Base-by-base conservation (phyloP, 2,888 invertebrate species). In the Teinopalpus imperialis region DNA sequence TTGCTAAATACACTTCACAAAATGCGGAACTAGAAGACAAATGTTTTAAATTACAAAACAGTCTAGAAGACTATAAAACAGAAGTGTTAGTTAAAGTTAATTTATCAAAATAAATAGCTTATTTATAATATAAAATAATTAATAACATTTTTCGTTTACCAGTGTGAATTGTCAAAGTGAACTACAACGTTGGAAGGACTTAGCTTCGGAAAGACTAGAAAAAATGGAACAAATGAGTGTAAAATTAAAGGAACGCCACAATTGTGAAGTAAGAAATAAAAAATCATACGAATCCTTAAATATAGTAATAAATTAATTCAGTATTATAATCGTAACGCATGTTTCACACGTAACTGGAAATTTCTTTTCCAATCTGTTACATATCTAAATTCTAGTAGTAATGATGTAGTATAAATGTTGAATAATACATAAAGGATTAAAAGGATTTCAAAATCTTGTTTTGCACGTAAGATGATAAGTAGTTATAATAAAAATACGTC, bases 151-250 rank as follows among this genome's bases (percentile, higher is more conserved):
- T 10, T n/a, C n/a, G n/a, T 36, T 49, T 69, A 70, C 9, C 51
- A 88, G 87, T 54, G 59, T 53, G 34, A 71, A 66, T 2, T 75
- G 71, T 54, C 73, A 76, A 62, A 73, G 74, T 60, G 89, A 89
- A 66, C 59, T 81, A 24, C 75, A 79, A 30, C 86, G 93, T 24
- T 94, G 94, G 94, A 92, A 92, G 64, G 81, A 83, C 31, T 81
- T 94, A 53, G 93, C 94, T 2, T 87, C 91, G 42, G 93, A 93
- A 66, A 87, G 94, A 61, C 73, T 94, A 3, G 78, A 87, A 14
- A 91, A 92, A 65, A 92, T 94, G 87, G 93, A 94, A 63, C 87
- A 88, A 31, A 73, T 91, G 32, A 86, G 90, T 59, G 76, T 82
- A 35, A 90, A 93, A 63, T 66, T 92, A 35, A 91, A 92, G 59